Percentiles rank a stretch among this genome's conserved stretches.
phyloP scores from a whole-genome alignment of 2,888 invertebrate genomes.

The Caenorhabditis sp. region DNA sequence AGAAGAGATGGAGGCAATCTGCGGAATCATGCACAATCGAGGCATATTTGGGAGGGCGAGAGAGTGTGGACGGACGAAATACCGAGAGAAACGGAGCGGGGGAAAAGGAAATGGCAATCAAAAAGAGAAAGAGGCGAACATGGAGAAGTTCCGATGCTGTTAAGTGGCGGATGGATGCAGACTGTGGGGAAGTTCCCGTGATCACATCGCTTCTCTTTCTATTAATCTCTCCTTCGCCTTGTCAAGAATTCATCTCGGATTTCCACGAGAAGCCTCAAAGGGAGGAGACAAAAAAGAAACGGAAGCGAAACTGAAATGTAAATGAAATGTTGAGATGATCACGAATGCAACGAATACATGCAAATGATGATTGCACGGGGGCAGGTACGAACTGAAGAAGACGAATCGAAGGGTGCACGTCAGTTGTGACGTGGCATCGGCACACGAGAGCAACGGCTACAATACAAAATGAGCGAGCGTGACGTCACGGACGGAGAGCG shows the following conservation, averaged over 20 bases:
- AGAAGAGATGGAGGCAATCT: conserved; percentile 53
- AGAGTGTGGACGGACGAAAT: conserved; percentile 11
- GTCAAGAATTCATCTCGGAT: conserved; percentile 23
- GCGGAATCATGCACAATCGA: conserved; percentile 42
- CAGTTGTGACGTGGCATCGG: background rate
- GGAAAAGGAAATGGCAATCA: conserved; percentile 47
- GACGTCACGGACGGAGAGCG: background rate
- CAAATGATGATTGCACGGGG: background rate
- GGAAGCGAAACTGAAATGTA: background rate
- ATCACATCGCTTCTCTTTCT: background rate
- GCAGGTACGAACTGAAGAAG: background rate
- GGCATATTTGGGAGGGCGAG: conserved; percentile 22
- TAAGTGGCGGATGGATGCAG: too few species aligned
- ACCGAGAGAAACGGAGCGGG: conserved; percentile 18
- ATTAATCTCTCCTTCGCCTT: conserved; percentile 23
- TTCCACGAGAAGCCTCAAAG: conserved; percentile 20
- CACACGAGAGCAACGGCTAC: background rate
- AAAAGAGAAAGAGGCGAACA: conserved; percentile 9
- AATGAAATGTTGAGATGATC: background rate
- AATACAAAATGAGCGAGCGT: background rate
- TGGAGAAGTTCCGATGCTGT: too few species aligned
- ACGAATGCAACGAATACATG: background rate
- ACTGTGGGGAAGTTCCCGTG: too few species aligned
- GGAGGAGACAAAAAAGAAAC: conserved; percentile 8
- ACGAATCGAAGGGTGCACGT: background rate